A percentile compares a stretch with the other conserved stretches of the same genome.
Conservation (phyloP, 2,888 invertebrate species). For the Noctua janthina region DNA sequence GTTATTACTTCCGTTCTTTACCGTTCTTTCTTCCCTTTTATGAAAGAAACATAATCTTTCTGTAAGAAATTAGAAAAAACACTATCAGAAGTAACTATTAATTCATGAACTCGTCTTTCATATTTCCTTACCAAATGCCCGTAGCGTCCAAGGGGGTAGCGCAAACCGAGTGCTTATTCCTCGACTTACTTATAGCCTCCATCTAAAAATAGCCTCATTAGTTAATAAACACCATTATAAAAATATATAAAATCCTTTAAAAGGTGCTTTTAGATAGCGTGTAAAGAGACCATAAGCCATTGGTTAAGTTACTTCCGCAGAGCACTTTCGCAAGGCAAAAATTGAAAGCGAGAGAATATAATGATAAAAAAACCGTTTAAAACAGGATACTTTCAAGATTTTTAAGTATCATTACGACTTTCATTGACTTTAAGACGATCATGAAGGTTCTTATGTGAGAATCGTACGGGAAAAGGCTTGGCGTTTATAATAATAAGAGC, state of each 20-base stretch:
- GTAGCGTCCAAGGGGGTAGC: not conserved
- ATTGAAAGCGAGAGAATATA: not conserved
- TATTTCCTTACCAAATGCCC: not conserved
- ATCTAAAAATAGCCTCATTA: slow-evolving; percentile 6
- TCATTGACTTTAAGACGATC: not conserved
- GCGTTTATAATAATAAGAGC: too few species aligned
- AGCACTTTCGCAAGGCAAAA: not conserved
- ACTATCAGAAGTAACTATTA: not conserved
- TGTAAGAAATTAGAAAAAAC: not conserved
- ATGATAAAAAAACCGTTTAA: not conserved
- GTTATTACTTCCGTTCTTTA: not conserved
- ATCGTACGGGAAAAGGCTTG: not conserved
- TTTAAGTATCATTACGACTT: not conserved
- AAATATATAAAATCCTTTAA: not conserved
- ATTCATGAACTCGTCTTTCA: not conserved
- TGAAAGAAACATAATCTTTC: too few species aligned
- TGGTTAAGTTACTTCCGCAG: slow-evolving; percentile 16
- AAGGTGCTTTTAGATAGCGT: slow-evolving; percentile 34
- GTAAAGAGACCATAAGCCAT: slow-evolving; percentile 27
- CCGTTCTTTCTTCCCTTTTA: too few species aligned
- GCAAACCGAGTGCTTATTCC: not conserved
- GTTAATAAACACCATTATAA: not conserved
- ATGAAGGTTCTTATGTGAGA: not conserved
- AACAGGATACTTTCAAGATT: not conserved
- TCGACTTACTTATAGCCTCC: not conserved